Evolutionary conservation across 1,140 invertebrate species (phyloP).

Genomic region (Drosophila biarmipes): DNA sequence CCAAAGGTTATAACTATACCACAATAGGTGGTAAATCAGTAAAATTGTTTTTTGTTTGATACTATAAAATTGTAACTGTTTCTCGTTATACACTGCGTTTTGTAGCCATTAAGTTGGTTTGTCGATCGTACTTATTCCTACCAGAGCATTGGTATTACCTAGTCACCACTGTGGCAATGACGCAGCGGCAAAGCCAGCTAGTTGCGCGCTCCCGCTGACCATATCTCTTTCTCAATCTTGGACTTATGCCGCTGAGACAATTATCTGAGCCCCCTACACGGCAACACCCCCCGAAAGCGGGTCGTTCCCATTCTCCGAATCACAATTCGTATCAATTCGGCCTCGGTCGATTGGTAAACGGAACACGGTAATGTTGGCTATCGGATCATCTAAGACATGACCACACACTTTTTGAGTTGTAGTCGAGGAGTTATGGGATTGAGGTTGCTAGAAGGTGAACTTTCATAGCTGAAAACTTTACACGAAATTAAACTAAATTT

Average conservation of each 20-base stretch:
- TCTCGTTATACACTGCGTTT: too few species aligned
- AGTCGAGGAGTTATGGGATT: background rate
- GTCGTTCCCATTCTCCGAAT: constrained; percentile 37
- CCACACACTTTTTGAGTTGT: constrained; percentile 22
- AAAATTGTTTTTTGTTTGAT: too few species aligned
- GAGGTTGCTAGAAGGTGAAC: background rate
- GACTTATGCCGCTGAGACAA: constrained; percentile 8
- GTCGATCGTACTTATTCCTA: too few species aligned
- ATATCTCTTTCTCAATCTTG: constrained; percentile 1
- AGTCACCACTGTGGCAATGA: constrained; percentile 14
- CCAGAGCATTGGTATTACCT: background rate
- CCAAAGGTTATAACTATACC: too few species aligned
- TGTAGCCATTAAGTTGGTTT: too few species aligned
- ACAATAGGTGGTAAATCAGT: too few species aligned
- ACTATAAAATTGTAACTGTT: too few species aligned
- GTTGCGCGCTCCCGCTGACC: constrained; percentile 12
- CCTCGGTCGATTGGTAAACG: constrained; percentile 31
- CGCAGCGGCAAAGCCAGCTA: constrained; percentile 13
- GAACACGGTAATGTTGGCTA: constrained; percentile 11
- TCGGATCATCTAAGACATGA: constrained; percentile 24
- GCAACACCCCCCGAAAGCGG: background rate
- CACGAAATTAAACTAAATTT: background rate
- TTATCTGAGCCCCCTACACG: constrained; percentile 11
- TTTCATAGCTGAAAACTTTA: background rate
- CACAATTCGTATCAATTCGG: constrained; percentile 13